These are phyloP conservation scores for Coregonus suidteri DNA, from an alignment of 2,797 vertebrate genomes.

Conservation along the genomic window DNA sequence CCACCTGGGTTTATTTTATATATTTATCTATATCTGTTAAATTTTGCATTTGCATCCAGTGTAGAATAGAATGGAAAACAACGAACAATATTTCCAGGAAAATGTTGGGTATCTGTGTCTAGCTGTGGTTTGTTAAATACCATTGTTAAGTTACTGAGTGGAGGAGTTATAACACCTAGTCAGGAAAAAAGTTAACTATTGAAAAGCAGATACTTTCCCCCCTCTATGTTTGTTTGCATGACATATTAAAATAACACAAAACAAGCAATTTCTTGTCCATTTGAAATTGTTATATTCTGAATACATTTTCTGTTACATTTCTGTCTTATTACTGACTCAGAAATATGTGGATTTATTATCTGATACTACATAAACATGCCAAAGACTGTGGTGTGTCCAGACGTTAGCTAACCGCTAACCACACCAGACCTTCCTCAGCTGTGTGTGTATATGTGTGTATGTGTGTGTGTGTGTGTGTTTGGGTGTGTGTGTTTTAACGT, in stretches of 20 bases:
- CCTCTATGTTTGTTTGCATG: background rate
- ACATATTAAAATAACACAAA: background rate
- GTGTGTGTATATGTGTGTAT: background rate
- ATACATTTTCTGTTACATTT: too few relatives aligned
- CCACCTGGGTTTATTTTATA: too few relatives aligned
- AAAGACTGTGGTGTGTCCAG: background rate
- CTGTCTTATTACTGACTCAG: too few relatives aligned
- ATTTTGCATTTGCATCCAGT: too few relatives aligned
- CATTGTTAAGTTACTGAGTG: background rate
- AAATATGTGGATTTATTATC: background rate
- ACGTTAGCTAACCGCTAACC: conserved; percentile 17
- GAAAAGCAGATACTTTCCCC: background rate
- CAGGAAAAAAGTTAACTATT: background rate
- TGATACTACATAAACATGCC: conserved; percentile 5
- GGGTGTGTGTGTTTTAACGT: background rate
- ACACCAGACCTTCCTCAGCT: conserved; percentile 15
- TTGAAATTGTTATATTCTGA: background rate
- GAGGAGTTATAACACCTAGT: background rate
- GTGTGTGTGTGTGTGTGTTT: too few relatives aligned
- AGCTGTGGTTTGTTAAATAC: background rate
- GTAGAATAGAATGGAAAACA: too few relatives aligned
- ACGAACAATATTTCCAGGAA: background rate
- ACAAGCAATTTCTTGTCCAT: background rate
- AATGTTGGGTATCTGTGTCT: background rate
- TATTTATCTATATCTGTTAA: too few relatives aligned